Evolutionary conservation across 2,888 invertebrate genomes (phyloP), one percentile per base, ranked within the genome.

Genomic region (Apeira syringaria): DNA sequence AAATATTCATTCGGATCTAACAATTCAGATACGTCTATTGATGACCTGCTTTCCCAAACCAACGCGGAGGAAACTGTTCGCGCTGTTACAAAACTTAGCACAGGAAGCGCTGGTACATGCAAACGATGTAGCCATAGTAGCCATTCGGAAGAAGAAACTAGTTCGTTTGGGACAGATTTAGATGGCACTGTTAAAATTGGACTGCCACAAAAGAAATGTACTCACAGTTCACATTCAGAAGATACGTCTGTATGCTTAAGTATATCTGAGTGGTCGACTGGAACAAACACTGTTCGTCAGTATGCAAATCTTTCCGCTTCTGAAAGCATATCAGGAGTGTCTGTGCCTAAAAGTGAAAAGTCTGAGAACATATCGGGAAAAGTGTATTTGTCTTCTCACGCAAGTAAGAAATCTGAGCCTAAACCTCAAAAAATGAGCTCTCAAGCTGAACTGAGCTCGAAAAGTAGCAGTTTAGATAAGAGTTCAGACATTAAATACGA

Each of bases 231-330:
- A 0, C 95, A 96, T 78, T 96, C 96, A 3, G 96, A 96, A 77
- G 96, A 96, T 63, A 96, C 96, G 0, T 96, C 96, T 0, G 94
- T 96, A 71, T 96, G 96, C 9, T 82, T 96, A 17, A 96, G 96
- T 64, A 94, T 96, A 64, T 96, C 96, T 1, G 96, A 97, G 66
- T 96, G 96, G 96, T 96, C 96, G 0, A 96, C 96, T 22, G 96
- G 96, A 35, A 96, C 96, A 0, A 96, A 95, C 56, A 96, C 96
- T 0, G 96, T 96, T 0, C 92, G 94, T 0, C 94, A 96, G 68
- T 96, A 94, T 61, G 94, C 94, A 29, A 94, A 94, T 80, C 87
- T 94, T 17, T 94, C 94, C 0, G 94, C 94, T 15, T 93, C 93
- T 5, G 93, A 93, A 66, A 93, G 93, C 64, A 83, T 92, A 24